Evolutionary conservation across 2,797 vertebrate species (phyloP).

Genomic region (Acanthiza pusilla): DNA sequence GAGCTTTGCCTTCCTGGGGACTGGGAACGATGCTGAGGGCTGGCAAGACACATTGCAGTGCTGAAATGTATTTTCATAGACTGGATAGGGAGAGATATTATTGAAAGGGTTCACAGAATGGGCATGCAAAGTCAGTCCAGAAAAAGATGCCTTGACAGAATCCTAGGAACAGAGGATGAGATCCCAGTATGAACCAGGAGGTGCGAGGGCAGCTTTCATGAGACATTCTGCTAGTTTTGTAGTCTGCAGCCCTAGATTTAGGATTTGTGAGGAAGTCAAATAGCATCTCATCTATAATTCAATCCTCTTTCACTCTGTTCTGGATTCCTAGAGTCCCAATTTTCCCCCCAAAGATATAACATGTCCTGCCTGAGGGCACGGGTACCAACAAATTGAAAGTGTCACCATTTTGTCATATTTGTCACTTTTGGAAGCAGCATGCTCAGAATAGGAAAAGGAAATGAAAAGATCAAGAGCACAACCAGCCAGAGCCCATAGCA

Average conservation of each 20-base stretch:
- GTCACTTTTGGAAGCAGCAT: background rate
- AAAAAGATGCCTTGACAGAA: background rate
- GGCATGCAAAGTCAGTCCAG: background rate
- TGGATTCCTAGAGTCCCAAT: background rate
- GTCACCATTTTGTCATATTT: background rate
- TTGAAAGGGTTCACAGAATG: background rate
- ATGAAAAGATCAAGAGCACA: background rate
- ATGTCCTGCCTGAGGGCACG: background rate
- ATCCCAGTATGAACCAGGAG: background rate
- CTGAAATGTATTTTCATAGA: background rate
- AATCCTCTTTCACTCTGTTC: background rate
- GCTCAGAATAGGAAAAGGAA: background rate
- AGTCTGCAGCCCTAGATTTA: background rate
- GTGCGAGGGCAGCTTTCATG: background rate
- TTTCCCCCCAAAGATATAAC: background rate
- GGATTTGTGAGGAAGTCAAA: background rate
- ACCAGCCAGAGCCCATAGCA: background rate
- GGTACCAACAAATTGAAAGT: background rate
- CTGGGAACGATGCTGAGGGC: background rate
- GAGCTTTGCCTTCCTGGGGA: background rate
- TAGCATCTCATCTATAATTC: conserved; percentile 13
- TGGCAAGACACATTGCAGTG: background rate
- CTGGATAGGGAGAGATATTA: background rate
- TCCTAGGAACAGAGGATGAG: background rate
- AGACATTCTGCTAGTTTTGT: background rate